Evolutionary conservation across 2,113 vertebrate genomes (phyloP), one percentile per base, ranked within the genome.

Genomic region (Fukomys damarensis): DNA sequence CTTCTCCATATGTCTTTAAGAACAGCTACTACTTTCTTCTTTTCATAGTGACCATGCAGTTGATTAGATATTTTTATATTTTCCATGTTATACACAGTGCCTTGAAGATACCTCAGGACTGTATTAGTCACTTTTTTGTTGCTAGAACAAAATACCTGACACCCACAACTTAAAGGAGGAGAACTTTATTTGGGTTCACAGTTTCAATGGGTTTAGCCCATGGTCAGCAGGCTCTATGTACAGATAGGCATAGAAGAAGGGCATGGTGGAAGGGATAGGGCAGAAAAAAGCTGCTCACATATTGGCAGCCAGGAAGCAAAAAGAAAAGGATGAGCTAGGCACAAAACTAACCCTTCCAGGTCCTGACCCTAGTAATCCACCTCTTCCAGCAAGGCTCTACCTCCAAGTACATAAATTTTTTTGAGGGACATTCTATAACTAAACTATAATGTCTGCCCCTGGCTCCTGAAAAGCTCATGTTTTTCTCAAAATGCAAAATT

Each of bases 61-160:
- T 89, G 32, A 26, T 43, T 92, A 92, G 87, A 93, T 91, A 77
- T 38, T 74, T 77, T 92, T 52, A 95, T 91, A 90, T 96, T 95
- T 86, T 89, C 93, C 92, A 80, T 80, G 65, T 92, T 91, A 74
- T 46, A 76, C 3, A 22, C 32, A 85, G 80, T 85, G 49, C 72
- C 54, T 83, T 83, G 59, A 95, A 97, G 84, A 93, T n/a, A 87
- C 38, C 82, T 83, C 13, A 32, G 43, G 74, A 1, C 26, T 49
- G 30, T 49, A 30, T 19, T 77, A 77, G 43, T 77, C 28, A 74
- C 6, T 49, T 77, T 61, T 26, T 61, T 8, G 59, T 61, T 77
- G 13, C 46, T 49, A 77, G 74, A 43, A 49, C 26, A 77, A 77
- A 77, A 77, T 77, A 46, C 43, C 43, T 77, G 74, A 76, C 6